phyloP scores from a whole-genome alignment of 2,888 invertebrate species.

The Nemurella pictetii region DNA sequence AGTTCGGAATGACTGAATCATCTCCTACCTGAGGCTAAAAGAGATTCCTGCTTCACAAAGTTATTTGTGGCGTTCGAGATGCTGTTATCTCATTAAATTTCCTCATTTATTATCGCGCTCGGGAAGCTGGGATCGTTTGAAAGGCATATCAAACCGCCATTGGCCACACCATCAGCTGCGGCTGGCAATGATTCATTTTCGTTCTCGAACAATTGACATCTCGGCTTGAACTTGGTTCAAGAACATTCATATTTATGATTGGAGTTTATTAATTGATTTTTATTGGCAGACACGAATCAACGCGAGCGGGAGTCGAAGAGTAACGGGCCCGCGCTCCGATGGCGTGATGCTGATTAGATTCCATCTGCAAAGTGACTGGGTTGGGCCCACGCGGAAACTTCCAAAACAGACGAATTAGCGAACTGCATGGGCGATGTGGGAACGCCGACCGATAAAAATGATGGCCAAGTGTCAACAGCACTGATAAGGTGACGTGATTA shows the following conservation, averaged over 20 bases:
- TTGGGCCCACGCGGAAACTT: not conserved
- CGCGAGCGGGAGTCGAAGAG: no score
- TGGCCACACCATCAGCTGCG: not conserved
- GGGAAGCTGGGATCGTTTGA: not conserved
- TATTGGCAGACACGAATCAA: conserved; percentile 1
- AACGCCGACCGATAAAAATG: no score
- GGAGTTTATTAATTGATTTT: conserved; percentile 1
- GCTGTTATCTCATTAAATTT: conserved; percentile 7
- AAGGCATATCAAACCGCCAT: not conserved
- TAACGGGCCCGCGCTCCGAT: not conserved
- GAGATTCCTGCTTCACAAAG: not conserved
- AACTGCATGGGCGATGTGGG: not conserved
- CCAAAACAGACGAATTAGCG: not conserved
- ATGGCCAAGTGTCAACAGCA: not conserved
- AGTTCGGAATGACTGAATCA: not conserved
- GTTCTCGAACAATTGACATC: conserved; percentile 22
- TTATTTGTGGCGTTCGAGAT: not conserved
- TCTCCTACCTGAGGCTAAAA: not conserved
- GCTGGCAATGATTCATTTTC: not conserved
- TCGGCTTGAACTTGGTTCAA: conserved; percentile 23
- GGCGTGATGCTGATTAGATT: not conserved
- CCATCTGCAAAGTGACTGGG: no score
- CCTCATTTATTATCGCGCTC: not conserved
- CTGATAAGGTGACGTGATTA: no score
- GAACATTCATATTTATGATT: conserved; percentile 1